Evolutionary conservation across 2,113 vertebrate genomes (phyloP).

Genomic region (Tretioscincus oriximinensis): DNA sequence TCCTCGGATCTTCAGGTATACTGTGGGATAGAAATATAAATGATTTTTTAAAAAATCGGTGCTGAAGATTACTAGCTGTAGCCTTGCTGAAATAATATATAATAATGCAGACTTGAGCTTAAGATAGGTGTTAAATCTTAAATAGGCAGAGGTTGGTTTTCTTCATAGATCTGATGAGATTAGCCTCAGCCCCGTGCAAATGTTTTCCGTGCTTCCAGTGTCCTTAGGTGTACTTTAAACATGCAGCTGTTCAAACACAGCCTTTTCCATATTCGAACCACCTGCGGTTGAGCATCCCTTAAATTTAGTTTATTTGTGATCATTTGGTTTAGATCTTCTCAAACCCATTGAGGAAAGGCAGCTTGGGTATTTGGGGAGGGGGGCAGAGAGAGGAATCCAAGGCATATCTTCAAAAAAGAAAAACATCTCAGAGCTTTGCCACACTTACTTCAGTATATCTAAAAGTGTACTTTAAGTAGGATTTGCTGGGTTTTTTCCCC

Average conservation of each 20-base stretch:
- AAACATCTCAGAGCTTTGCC: constrained; percentile 30
- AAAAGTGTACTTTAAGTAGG: constrained; percentile 61
- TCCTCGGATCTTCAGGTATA: too few species aligned
- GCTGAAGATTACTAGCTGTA: background rate
- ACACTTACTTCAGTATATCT: constrained; percentile 51
- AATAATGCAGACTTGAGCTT: constrained; percentile 4
- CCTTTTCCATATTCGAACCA: constrained; percentile 32
- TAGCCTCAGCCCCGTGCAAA: constrained; percentile 4
- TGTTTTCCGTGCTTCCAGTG: background rate
- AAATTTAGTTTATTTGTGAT: constrained; percentile 4
- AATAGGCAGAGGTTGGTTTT: background rate
- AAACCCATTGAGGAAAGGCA: constrained; percentile 27
- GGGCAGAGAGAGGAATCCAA: constrained; percentile 43
- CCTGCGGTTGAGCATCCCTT: background rate
- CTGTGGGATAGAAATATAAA: background rate
- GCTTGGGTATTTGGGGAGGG: background rate
- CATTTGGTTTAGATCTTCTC: constrained; percentile 40
- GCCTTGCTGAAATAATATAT: too few species aligned
- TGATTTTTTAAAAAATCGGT: too few species aligned
- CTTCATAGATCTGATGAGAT: constrained; percentile 22
- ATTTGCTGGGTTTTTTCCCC: constrained; percentile 67
- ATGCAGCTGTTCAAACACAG: constrained; percentile 8
- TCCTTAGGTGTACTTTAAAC: constrained; percentile 18
- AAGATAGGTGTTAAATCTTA: background rate
- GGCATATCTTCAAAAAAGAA: constrained; percentile 41